Base-by-base conservation (phyloP, 1,140 invertebrate genomes). In the Cyclina sinensis region DNA sequence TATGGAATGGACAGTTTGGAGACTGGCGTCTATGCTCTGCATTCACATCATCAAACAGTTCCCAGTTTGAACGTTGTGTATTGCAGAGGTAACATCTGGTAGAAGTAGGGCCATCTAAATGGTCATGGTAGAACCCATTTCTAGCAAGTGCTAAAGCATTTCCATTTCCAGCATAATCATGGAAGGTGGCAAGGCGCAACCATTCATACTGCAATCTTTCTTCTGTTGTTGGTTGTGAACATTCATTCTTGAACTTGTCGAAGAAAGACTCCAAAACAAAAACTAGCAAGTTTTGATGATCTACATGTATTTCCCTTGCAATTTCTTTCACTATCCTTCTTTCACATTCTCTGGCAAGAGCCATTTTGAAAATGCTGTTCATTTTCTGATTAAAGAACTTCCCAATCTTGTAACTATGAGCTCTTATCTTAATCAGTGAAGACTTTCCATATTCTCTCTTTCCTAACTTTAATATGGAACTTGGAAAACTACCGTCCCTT, bases 111-210 rank as follows among this genome's bases (percentile, higher is more conserved):
- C 82, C 82, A 9, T 54, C 43, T 21, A 39, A 51, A 9, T 46
- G 46, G 27, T 74, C 48, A 74, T 84, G 82, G 16, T 74, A 84
- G 27, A 84, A 84, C 27, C 82, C 82, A 84, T 62, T 62, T n/a
- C 57, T 27, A 37, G 82, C 82, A 48, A 83, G 46, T n/a, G 24
- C 59, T 1, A 84, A 11, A 21, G 39, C 43, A 84, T 73, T 84
- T 48, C 82, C 82, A 73, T 35, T 46, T 18, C 65, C 82, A 1
- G n/a, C 24, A 57, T 84, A 84, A n/a, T 84, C 35, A 12, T 48
- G 39, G 27, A 84, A 84, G 1, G 82, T 32, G 0, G 46, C 46
- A n/a, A 84, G 48, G 16, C 82, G 43, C 4, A 73, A 30, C 82
- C 82, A 84, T 74, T 84, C 82, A 74, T 70, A 84, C 21, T 46